phyloP scores from a whole-genome alignment of 2,113 vertebrate species.

The Psilopsiagon aymara region DNA sequence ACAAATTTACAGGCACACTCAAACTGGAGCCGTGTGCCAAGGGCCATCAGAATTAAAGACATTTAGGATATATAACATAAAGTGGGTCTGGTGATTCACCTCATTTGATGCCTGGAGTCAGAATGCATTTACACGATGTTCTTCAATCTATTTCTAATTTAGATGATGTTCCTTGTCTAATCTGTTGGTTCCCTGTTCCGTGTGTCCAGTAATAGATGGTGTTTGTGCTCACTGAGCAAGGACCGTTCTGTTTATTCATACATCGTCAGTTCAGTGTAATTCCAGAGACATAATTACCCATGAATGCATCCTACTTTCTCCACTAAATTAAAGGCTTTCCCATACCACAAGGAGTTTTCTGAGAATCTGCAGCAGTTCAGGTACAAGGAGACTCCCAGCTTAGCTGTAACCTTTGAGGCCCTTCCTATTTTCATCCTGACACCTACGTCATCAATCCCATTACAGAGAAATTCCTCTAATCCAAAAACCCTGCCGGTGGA shows the following conservation, averaged over 20 bases:
- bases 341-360: conserved; percentile 47
- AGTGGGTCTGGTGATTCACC: conserved; percentile 4
- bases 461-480: conserved; percentile 71
- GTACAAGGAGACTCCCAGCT: conserved; percentile 62
- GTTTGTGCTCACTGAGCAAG: not conserved
- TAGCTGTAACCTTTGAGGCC: conserved; percentile 67
- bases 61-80: not conserved
- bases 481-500: conserved; percentile 58
- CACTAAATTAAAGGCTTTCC: conserved; percentile 63
- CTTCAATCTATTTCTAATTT: conserved; percentile 51
- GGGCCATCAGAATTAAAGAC: not conserved
- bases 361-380: conserved; percentile 29
- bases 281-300: conserved; percentile 68
- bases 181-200: not conserved
- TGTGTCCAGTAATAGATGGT: not conserved
- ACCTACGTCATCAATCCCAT: conserved; percentile 55
- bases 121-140: conserved; percentile 13
- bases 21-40: not conserved
- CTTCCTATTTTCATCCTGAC: conserved; percentile 70
- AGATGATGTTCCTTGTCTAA: not conserved
- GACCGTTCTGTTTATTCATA: not conserved
- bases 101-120: not conserved
- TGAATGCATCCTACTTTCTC: not conserved
- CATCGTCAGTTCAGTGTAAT: conserved; percentile 32
- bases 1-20: not conserved